Conservation (phyloP, 2,113 vertebrate genomes). For the Nymphicus hollandicus region DNA sequence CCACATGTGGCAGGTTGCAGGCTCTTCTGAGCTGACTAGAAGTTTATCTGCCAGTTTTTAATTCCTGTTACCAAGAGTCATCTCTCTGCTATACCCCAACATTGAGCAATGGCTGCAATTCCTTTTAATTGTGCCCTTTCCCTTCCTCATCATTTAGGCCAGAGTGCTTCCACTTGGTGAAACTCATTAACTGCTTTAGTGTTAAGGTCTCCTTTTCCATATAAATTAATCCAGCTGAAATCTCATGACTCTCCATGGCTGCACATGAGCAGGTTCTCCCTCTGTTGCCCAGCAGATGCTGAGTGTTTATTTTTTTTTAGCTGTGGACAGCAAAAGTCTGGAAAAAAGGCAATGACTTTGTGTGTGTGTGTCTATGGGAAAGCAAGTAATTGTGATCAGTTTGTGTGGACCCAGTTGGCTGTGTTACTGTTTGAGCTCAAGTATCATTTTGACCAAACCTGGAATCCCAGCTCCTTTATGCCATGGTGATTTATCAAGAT, state of each 20-base stretch:
- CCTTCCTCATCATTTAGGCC: constrained; percentile 12
- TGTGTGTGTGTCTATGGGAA: neutral
- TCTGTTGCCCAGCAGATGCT: neutral
- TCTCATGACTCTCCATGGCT: neutral
- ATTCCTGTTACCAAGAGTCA: neutral
- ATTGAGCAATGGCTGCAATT: constrained; percentile 62
- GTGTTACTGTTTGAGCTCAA: neutral
- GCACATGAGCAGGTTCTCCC: neutral
- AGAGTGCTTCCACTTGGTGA: constrained; percentile 45
- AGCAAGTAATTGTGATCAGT: neutral
- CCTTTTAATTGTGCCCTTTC: neutral
- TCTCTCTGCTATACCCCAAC: constrained; percentile 33
- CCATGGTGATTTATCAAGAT: neutral
- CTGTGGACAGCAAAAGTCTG: neutral
- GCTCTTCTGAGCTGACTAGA: neutral
- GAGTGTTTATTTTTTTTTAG: neutral
- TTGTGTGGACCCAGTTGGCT: neutral
- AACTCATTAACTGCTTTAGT: constrained; percentile 71
- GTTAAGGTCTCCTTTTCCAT: constrained; percentile 26
- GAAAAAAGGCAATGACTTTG: neutral
- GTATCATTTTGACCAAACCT: neutral
- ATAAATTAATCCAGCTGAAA: constrained; percentile 13
- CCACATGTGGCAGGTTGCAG: neutral
- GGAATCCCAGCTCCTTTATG: neutral
- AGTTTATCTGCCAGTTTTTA: constrained; percentile 40